A percentile compares a stretch with the other conserved stretches of the same genome.
phyloP scores from a whole-genome alignment of 1,140 invertebrate species.

The Achatina immaculata region DNA sequence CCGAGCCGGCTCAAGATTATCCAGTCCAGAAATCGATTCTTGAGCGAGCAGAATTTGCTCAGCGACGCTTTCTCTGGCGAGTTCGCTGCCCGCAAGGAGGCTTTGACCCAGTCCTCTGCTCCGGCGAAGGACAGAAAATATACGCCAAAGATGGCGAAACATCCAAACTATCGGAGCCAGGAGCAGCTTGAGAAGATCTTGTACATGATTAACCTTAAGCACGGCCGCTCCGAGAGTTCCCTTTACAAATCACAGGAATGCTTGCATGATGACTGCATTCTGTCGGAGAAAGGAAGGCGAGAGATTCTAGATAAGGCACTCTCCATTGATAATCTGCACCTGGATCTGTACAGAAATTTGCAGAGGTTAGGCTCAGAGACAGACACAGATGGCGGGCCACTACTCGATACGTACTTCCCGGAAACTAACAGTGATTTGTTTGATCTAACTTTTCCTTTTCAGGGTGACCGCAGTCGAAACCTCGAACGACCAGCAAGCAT shows the following conservation, averaged over 20 bases:
- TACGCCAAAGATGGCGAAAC: slow-evolving; percentile 27
- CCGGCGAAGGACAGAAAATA: slow-evolving; percentile 41
- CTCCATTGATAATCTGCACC: slow-evolving; percentile 61
- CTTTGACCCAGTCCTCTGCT: slow-evolving; percentile 9
- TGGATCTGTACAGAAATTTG: slow-evolving; percentile 44
- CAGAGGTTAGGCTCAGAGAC: slow-evolving; percentile 55
- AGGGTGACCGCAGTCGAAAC: slow-evolving; percentile 36
- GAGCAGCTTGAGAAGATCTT: slow-evolving; percentile 46
- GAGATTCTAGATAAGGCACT: slow-evolving; percentile 57
- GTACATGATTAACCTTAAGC: slow-evolving; percentile 38
- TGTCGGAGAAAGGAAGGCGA: slow-evolving; percentile 55
- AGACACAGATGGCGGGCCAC: slow-evolving; percentile 59
- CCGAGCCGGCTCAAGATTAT: slow-evolving; percentile 53
- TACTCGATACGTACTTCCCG: slow-evolving; percentile 48
- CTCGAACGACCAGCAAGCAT: slow-evolving; percentile 62
- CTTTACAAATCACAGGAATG: slow-evolving; percentile 44
- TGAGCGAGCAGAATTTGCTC: slow-evolving; percentile 58
- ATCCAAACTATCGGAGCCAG: slow-evolving; percentile 41
- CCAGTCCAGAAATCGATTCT: slow-evolving; percentile 53
- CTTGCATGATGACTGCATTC: slow-evolving; percentile 64
- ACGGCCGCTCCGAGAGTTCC: slow-evolving; percentile 29
- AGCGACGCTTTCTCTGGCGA: slow-evolving; percentile 41
- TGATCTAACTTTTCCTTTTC: slow-evolving; percentile 61
- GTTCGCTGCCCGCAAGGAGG: slow-evolving; percentile 49
- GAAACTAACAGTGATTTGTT: slow-evolving; percentile 58